phyloP scores from a whole-genome alignment of 2,113 vertebrate species.

The Vulpes ferrilata region DNA sequence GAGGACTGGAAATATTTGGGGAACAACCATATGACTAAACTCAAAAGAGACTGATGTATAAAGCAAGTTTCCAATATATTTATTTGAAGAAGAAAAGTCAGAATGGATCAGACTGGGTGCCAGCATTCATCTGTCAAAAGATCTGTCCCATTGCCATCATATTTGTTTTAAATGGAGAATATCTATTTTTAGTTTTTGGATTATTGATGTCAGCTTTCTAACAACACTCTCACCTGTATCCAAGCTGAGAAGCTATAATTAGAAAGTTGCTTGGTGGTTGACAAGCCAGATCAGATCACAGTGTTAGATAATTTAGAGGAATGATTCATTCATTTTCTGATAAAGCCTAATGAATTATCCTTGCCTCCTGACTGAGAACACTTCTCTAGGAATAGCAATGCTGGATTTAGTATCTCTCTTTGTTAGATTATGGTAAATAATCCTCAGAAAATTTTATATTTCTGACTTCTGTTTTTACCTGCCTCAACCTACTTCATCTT shows the following conservation, averaged over 20 bases:
- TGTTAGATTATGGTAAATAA: background rate
- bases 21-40: background rate
- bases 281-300: background rate
- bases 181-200: background rate
- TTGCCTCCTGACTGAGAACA: background rate
- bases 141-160: background rate
- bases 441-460: background rate
- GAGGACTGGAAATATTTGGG: constrained; percentile 19
- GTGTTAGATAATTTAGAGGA: background rate
- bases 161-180: background rate
- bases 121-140: constrained; percentile 32
- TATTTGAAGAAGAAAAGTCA: constrained; percentile 30
- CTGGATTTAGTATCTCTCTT: background rate
- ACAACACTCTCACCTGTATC: background rate
- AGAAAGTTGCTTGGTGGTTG: background rate
- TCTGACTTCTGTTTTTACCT: constrained; percentile 11
- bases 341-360: background rate
- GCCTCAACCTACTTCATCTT: background rate
- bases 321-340: background rate
- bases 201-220: background rate
- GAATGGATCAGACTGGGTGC: background rate
- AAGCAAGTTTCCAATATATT: background rate
- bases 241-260: background rate
- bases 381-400: background rate
- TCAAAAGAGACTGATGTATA: constrained; percentile 9